phyloP scores from a whole-genome alignment of 2,888 invertebrate genomes.

The Mesorhabditis belari region DNA sequence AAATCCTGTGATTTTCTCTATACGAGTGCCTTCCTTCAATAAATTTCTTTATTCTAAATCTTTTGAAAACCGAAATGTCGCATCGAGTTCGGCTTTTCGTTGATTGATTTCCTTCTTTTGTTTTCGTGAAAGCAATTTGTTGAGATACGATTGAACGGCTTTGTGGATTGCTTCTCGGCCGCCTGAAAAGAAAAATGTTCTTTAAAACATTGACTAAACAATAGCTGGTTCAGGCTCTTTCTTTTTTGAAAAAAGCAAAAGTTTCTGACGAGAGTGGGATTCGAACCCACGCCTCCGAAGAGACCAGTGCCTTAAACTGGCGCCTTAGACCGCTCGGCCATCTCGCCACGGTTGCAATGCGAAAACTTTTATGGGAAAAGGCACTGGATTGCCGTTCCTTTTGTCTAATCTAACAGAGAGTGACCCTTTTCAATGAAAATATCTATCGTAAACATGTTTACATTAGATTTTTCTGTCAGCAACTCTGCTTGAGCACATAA shows the following conservation, averaged over 20 bases:
- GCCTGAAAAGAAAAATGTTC: background rate
- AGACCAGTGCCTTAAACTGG: conserved; percentile 85
- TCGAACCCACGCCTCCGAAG: conserved; percentile 54
- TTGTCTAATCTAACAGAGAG: too few species aligned
- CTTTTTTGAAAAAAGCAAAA: too few species aligned
- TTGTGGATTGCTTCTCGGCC: background rate
- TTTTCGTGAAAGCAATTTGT: background rate
- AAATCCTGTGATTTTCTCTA: background rate
- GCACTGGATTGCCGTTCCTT: too few species aligned
- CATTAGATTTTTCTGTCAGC: too few species aligned
- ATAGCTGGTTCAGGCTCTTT: too few species aligned
- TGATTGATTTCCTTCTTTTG: background rate
- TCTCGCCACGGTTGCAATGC: too few species aligned
- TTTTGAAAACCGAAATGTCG: background rate
- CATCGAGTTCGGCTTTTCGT: background rate
- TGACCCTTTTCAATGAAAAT: too few species aligned
- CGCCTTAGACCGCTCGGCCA: conserved; percentile 83
- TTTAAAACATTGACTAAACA: background rate
- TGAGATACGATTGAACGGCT: background rate
- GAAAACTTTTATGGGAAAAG: too few species aligned
- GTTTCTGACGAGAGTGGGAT: conserved; percentile 38
- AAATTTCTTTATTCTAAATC: background rate
- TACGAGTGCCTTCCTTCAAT: background rate
- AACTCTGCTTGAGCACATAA: too few species aligned
- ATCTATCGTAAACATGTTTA: too few species aligned